Evolutionary conservation across 2,888 invertebrate genomes (phyloP), one percentile per base, ranked within the genome.

Genomic region (Coleophora deauratella): DNA sequence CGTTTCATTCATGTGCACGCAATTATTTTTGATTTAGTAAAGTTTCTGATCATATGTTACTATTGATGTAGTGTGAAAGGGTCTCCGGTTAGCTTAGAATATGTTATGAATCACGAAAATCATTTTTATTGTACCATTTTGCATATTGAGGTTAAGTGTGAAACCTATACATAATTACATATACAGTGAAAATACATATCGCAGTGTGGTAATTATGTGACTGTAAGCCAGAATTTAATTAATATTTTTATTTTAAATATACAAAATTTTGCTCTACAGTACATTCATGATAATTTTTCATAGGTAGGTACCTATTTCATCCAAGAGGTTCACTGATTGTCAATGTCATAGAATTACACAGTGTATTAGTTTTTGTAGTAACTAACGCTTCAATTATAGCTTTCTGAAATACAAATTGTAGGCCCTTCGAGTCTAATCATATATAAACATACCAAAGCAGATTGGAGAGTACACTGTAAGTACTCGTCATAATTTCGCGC

Each of bases 91-190:
- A 21, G 6, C 6, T 21, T 21, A 21, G 3, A 21, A n/a, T 34
- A 45, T 36, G 46, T 43, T 45, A 47, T 4, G 46, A 47, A 48
- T 51, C 50, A 43, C 46, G 43, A 51, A 38, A 52, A 59, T 44
- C 55, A 52, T 53, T 62, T 55, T 35, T 63, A 56, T 59, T 66
- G 66, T 67, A 69, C 68, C 21, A 21, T 6, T 3, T 60, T 59
- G 47, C 46, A 42, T 68, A 76, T 76, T 84, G 84, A 84, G 84
- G 84, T 84, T 84, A 84, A 77, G 80, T 81, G 71, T 72, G 66
- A 73, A 75, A 72, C 69, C 57, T 65, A 62, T 57, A 45, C 15
- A 35, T 42, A 9, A 12, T 11, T 34, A 21, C 21, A 4, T 21
- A 21, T 3, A 4, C 21, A 4, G 21, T 21, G n/a, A 11, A 35